These are phyloP conservation scores for Hydrophis major DNA, from an alignment of 2,797 vertebrate species.

Conservation along the genomic window DNA sequence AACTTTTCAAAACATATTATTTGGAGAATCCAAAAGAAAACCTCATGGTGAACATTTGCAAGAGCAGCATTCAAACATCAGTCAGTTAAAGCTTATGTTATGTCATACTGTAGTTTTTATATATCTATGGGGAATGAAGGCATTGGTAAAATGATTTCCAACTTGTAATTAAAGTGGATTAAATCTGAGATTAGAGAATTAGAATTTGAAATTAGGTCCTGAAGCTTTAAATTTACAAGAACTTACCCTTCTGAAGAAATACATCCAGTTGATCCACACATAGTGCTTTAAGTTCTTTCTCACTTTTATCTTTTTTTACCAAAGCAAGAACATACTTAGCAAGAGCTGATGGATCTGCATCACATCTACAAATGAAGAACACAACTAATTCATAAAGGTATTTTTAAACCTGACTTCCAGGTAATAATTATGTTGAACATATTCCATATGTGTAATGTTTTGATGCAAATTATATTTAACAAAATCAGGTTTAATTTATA, in stretches of 20 bases:
- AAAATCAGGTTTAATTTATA: background rate
- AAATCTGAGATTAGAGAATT: background rate
- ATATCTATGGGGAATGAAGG: background rate
- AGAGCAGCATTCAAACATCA: background rate
- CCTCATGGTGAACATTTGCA: background rate
- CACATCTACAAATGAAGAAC: conserved; percentile 79
- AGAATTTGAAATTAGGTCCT: background rate
- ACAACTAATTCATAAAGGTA: conserved; percentile 11
- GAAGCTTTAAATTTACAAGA: conserved; percentile 1
- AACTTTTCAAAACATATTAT: background rate
- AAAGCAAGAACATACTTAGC: conserved; percentile 98
- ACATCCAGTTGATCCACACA: conserved; percentile 99
- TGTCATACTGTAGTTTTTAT: background rate
- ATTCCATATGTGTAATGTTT: background rate
- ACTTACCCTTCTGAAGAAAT: conserved; percentile 96
- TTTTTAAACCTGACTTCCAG: background rate
- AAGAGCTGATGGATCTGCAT: conserved; percentile 96
- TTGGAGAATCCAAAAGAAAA: background rate
- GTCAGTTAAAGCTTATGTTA: background rate
- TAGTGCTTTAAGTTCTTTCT: conserved; percentile 94
- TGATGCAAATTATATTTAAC: background rate
- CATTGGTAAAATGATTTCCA: background rate
- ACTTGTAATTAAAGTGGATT: background rate
- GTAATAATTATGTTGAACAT: background rate
- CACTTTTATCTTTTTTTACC: conserved; percentile 98